These are phyloP conservation scores for Salvelinus fontinalis DNA, from an alignment of 2,113 vertebrate species.

Conservation along the genomic window DNA sequence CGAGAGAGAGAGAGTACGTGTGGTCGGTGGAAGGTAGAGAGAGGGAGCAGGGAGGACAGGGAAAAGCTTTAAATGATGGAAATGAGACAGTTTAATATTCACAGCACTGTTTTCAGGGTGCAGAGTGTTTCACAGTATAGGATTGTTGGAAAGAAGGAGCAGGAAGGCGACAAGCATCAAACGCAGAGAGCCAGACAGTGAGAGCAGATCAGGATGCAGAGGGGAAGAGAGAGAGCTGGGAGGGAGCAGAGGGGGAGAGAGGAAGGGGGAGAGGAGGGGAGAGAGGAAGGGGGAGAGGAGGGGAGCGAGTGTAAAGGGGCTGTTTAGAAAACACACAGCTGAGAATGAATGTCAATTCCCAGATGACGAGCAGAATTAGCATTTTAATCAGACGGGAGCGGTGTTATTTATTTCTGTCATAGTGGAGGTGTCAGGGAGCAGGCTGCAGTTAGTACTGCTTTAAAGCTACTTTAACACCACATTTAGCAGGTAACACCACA, in stretches of 20 bases:
- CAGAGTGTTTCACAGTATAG: background rate
- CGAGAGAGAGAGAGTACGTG: too few relatives aligned
- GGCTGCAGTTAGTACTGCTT: background rate
- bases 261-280: background rate
- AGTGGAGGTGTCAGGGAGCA: background rate
- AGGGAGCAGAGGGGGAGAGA: background rate
- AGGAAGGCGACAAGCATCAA: background rate
- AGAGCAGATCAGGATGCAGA: background rate
- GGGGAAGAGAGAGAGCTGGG: background rate
- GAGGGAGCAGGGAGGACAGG: background rate
- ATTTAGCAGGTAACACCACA: constrained; percentile 17
- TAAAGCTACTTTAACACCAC: background rate
- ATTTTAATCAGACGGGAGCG: constrained; percentile 40
- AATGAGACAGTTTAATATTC: background rate
- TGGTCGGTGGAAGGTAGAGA: background rate
- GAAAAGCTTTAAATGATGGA: background rate
- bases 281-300: background rate
- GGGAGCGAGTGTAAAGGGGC: background rate
- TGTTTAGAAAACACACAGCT: constrained; percentile 1
- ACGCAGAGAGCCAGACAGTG: background rate
- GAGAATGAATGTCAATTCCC: constrained; percentile 14
- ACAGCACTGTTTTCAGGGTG: background rate
- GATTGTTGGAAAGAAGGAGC: background rate
- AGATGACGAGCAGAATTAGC: constrained; percentile 10
- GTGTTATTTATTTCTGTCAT: background rate